phyloP scores from a whole-genome alignment of 2,113 vertebrate genomes.

The Antidorcas marsupialis region DNA sequence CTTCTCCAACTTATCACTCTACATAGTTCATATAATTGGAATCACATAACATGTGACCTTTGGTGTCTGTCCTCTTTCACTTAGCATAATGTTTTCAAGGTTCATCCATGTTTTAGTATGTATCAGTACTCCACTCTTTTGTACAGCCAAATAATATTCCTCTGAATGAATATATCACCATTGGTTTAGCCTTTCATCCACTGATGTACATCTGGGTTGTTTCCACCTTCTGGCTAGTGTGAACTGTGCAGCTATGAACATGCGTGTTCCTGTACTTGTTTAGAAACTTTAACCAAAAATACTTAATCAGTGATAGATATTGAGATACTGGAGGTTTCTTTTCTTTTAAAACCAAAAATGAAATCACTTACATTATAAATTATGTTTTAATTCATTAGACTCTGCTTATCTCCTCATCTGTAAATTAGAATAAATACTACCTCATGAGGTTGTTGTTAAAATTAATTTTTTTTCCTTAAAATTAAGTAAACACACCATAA shows the following conservation, averaged over 20 bases:
- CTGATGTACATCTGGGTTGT: neutral
- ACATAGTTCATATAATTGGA: neutral
- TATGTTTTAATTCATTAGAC: neutral
- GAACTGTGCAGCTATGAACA: neutral
- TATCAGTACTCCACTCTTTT: neutral
- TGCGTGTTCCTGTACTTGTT: neutral
- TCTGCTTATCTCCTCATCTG: neutral
- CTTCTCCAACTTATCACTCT: neutral
- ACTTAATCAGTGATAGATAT: neutral
- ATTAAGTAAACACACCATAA: neutral
- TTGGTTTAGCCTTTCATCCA: neutral
- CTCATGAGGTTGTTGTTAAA: neutral
- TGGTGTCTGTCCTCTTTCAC: neutral
- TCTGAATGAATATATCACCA: neutral
- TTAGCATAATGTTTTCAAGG: neutral
- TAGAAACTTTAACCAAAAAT: neutral
- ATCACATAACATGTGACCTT: neutral
- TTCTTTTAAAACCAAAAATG: slow-evolving; percentile 6
- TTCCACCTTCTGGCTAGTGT: neutral
- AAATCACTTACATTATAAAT: neutral
- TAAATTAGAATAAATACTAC: neutral
- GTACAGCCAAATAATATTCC: neutral
- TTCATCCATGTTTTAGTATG: neutral
- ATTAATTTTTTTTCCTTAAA: neutral
- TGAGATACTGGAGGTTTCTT: neutral